Base-by-base conservation (phyloP, 2,888 invertebrate genomes). In the Tetheella fluctuosa region DNA sequence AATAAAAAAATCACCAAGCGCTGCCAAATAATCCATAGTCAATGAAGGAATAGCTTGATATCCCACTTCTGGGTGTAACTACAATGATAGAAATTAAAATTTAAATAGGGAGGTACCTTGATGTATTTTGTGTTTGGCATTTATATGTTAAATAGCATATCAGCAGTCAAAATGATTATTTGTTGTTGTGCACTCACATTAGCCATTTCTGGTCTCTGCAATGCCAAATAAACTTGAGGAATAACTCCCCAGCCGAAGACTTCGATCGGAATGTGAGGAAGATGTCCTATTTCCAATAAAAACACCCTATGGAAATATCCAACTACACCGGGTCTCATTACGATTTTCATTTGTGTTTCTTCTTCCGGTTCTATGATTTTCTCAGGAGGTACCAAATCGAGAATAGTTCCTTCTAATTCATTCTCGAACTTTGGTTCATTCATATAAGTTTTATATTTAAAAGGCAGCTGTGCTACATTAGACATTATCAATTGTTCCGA, bases 221-320 rank as follows among this genome's bases (percentile, higher is more conserved):
- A 74, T 53, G 84, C 83, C 28, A 95, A 76, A 74, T 93, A 94
- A 34, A 95, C 79, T 88, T 95, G 95, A 3, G 95, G 94, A 62
- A 94, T 90, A 2, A 94, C 93, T 13, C 94, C 94, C 83, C 93
- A 94, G 37, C 95, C 95, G 67, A 84, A 88, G 4, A 95, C 90
- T 62, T 88, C 88, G 54, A 95, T 90, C 0, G 85, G 80, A 54
- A 94, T 79, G n/a, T 94, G 90, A 54, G 94, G 90, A 48, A 94
- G 79, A 77, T 94, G 93, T 1, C 92, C 94, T 48, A 95, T 87
- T 93, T 95, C 88, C 65, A 94, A 84, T 62, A 87, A 70, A 76
- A 91, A 90, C 54, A 74, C 76, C 71, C 92, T 89, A 7, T 88
- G 78, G 72, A 95, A 95, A 71, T 89, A 89, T 34, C 95, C 95